Base-by-base conservation (phyloP, 2,888 invertebrate species). In the Papilio protenor region DNA sequence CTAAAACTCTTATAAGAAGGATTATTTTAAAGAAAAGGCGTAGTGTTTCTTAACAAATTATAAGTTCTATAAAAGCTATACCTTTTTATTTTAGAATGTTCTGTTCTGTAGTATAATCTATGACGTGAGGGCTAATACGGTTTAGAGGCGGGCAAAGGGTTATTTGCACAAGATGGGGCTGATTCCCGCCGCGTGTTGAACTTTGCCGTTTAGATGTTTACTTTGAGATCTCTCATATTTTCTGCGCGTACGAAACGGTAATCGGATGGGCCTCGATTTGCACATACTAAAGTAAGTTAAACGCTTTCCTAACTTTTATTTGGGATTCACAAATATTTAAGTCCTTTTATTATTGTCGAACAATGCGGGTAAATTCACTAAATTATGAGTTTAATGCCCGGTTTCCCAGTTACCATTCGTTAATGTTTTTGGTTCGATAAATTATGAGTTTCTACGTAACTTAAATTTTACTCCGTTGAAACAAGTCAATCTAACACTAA, bases 121-220 rank as follows among this genome's bases (percentile, higher is more conserved):
- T 66, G 64, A 64, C 73, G 18, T 10, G n/a, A 21, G 6, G n/a
- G 55, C 55, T 59, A 57, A 33, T 27, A 64, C 6, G 64, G 18
- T n/a, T 18, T 45, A 59, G 45, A 49, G 85, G 80, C 75, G 78
- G 80, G 78, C 83, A 84, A 88, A 89, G 88, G 89, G 88, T 89
- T 89, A 84, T 89, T 89, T 89, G 86, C 79, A 86, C 88, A 88
- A 87, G 86, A 88, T 87, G 88, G 85, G 85, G 84, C 86, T 89
- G 88, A 89, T 88, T 89, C 86, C 82, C 81, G 80, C 80, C 23
- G 8, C 6, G 55, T 79, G 55, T 85, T 85, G 82, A 81, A 81
- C 82, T 84, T 84, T 84, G 83, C 82, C 81, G 79, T 79, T 80
- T 82, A 57, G 66, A 55, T 82, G 82, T 81, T 82, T 80, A 79